Base-by-base conservation (phyloP, 1,140 invertebrate genomes). In the Brachionus koreanus region DNA sequence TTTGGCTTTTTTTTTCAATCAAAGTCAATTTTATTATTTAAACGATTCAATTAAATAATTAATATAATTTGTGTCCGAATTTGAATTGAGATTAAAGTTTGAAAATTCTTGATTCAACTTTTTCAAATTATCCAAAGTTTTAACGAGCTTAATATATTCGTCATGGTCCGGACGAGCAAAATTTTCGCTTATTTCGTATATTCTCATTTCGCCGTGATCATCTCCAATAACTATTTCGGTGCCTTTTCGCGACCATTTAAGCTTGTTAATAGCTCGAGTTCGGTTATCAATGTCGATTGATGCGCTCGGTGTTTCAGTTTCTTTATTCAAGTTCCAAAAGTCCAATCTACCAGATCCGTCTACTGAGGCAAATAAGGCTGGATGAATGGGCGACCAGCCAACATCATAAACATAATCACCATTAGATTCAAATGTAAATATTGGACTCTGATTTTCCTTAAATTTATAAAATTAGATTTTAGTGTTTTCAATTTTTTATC, bases 401-500 rank as follows among this genome's bases (percentile, higher is more conserved):
- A 96, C 95, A 89, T 98, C 97, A 86, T 95, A 93, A 33, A 99
- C 94, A 89, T 98, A 99, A 88, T 98, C 96, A 49, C 93, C 93
- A 88, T 96, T 97, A 87, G 98, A 95, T 88, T 98, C 96, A 90
- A 98, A 98, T 16, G 95, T 97, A 87, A 98, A 95, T 29, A 98
- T 88, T 29, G 95, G 93, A 86, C 95, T 95, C 82, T 92, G 94
- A 87, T 97, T 95, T 91, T 94, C 85, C 49, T 46, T 69, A 10
- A 65, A 74, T 74, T 75, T 12, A 52, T 75, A 19, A 19, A 35
- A 52, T 19, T 9, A 19, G 25, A 49, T 6, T 61, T 43, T 25
- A 5, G 5, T 35, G n/a, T 4, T 16, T 33, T 39, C 23, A 5
- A 69, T 6, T 69, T 69, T 69, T 33, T 6, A n/a, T 16, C 13